Conservation (phyloP, 2,888 invertebrate genomes). For the Apamea monoglypha region DNA sequence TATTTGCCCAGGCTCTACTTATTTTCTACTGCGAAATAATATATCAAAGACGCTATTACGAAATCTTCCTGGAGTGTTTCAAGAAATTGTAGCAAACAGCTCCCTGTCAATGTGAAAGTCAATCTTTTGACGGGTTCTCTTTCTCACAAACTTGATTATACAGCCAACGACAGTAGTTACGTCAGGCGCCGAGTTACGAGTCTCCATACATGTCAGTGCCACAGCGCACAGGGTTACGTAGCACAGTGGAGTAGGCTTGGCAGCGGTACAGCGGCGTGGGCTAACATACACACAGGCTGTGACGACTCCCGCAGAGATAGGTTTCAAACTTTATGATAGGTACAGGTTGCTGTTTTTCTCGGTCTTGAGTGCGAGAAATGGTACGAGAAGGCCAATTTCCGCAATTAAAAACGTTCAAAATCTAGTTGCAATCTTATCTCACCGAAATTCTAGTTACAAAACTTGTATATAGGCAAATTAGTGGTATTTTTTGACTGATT, state of each 20-base stretch:
- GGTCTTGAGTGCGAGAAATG: background rate
- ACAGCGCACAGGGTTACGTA: conserved; percentile 42
- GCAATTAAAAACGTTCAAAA: background rate
- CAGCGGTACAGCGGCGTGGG: conserved; percentile 33
- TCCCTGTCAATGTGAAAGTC: conserved; percentile 14
- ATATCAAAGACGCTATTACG: background rate
- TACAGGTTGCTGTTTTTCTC: conserved; percentile 12
- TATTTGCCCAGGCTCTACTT: too few relatives aligned
- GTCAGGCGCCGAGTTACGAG: conserved; percentile 29
- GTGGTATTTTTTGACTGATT: background rate
- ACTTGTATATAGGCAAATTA: background rate
- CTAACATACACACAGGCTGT: conserved; percentile 31
- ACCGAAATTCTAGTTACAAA: too few relatives aligned
- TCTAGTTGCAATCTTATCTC: background rate
- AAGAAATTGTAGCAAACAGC: conserved; percentile 5
- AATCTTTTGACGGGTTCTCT: conserved; percentile 11
- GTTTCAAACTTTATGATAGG: conserved; percentile 10
- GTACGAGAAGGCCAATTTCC: too few relatives aligned
- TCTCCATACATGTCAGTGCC: conserved; percentile 32
- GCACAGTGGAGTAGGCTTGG: conserved; percentile 51
- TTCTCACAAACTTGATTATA: conserved; percentile 37
- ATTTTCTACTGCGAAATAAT: background rate
- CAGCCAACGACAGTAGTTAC: conserved; percentile 30
- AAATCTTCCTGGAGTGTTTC: background rate
- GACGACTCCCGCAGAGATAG: conserved; percentile 30